Evolutionary conservation across 2,888 invertebrate genomes (phyloP).

Genomic region (Belgica antarctica): DNA sequence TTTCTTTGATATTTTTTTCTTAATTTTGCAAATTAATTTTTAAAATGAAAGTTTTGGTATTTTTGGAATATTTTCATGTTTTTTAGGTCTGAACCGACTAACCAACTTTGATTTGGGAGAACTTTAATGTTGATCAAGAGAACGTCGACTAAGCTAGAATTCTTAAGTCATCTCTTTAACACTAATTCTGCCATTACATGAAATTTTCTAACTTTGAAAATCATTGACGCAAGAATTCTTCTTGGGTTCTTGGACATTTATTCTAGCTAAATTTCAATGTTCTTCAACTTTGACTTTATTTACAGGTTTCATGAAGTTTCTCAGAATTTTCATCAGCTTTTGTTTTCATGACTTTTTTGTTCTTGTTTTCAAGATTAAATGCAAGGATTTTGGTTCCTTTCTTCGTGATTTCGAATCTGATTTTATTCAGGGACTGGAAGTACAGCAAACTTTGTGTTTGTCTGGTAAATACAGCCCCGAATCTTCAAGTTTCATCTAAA

Average conservation of each 20-base stretch:
- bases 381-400: conserved; percentile 44
- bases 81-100: conserved; percentile 15
- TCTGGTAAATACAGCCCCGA: too few relatives aligned
- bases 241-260: conserved; percentile 29
- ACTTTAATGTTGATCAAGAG: too few relatives aligned
- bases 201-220: neutral
- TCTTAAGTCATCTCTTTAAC: conserved; percentile 18
- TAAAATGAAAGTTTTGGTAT: conserved; percentile 38
- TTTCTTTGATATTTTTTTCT: conserved; percentile 30
- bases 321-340: conserved; percentile 27
- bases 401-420: conserved; percentile 39
- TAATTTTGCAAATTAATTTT: conserved; percentile 25
- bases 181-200: neutral
- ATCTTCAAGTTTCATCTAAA: too few relatives aligned
- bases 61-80: conserved; percentile 39
- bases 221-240: neutral
- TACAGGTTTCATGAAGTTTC: neutral
- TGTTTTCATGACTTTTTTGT: conserved; percentile 14
- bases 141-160: too few relatives aligned
- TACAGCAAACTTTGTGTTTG: too few relatives aligned
- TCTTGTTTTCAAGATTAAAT: conserved; percentile 33
- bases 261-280: conserved; percentile 33
- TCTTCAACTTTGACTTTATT: neutral
- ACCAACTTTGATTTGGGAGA: conserved; percentile 4
- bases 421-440: too few relatives aligned